These are phyloP conservation scores for Drosophila kanapiae DNA, from an alignment of 1,140 invertebrate genomes.

Conservation along the genomic window DNA sequence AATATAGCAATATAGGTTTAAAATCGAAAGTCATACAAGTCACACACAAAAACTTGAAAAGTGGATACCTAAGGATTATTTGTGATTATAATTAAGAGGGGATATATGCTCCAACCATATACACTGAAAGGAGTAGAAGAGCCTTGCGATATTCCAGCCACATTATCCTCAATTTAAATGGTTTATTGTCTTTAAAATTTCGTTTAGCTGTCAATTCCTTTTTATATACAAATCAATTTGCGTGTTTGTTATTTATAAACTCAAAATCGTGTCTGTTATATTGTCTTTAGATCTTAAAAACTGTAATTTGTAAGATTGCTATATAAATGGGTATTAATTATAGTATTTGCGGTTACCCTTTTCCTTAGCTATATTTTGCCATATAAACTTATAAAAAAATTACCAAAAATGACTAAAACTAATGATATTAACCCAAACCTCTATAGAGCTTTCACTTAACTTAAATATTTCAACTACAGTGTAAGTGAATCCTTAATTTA, in stretches of 20 bases:
- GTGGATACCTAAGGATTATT: too few relatives aligned
- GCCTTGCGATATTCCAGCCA: neutral
- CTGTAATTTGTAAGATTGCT: neutral
- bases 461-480: too few relatives aligned
- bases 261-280: neutral
- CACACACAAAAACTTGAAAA: neutral
- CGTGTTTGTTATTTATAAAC: constrained; percentile 5
- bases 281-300: neutral
- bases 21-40: neutral
- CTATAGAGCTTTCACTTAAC: neutral
- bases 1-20: too few relatives aligned
- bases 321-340: neutral
- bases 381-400: neutral
- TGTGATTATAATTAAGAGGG: neutral
- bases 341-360: neutral
- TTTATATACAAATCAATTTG: neutral
- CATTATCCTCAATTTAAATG: neutral
- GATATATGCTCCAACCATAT: neutral
- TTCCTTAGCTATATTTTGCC: too few relatives aligned
- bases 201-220: neutral
- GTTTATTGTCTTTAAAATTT: neutral
- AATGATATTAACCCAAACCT: accelerated
- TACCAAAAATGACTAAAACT: too few relatives aligned
- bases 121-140: neutral
- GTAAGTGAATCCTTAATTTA: neutral